Conservation (phyloP, 2,113 vertebrate genomes). For the Rhabdornis inornatus region DNA sequence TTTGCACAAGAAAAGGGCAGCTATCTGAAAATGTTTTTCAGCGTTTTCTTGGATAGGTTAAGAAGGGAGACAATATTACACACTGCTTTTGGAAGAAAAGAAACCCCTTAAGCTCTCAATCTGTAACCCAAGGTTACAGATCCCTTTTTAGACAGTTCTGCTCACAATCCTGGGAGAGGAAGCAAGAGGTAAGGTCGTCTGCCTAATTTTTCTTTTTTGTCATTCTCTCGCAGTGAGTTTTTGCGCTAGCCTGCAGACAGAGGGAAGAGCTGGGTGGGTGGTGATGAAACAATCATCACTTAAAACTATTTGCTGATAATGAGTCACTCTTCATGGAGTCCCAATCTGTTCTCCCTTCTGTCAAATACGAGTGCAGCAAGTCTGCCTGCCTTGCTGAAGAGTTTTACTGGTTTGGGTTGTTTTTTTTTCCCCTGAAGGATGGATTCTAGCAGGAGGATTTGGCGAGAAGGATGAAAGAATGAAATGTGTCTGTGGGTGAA, state of each 20-base stretch:
- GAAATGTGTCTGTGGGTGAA: background rate
- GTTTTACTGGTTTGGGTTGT: background rate
- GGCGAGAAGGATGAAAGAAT: background rate
- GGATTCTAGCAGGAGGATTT: background rate
- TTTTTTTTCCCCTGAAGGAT: background rate
- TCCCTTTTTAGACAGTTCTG: background rate
- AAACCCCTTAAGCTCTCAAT: background rate
- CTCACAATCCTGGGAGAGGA: background rate
- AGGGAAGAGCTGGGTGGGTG: constrained; percentile 47
- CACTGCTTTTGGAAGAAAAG: background rate
- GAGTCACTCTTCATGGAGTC: constrained; percentile 57
- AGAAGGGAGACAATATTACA: background rate
- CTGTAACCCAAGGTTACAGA: background rate
- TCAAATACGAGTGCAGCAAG: constrained; percentile 7
- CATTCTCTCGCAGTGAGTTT: background rate
- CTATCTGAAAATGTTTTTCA: background rate
- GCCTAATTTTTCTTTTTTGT: background rate
- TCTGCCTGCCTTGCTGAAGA: constrained; percentile 13
- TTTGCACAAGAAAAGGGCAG: constrained; percentile 22
- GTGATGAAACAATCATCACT: constrained; percentile 57
- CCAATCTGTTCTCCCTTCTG: constrained; percentile 65
- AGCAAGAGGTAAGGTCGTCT: background rate
- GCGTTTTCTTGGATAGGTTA: background rate
- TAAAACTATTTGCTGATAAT: constrained; percentile 65
- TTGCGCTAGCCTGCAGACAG: constrained; percentile 4